A percentile compares a stretch with the other conserved stretches of the same genome.
These are phyloP conservation scores for Brachystomella parvula DNA, from an alignment of 1,140 invertebrate genomes.

Conservation along the genomic window DNA sequence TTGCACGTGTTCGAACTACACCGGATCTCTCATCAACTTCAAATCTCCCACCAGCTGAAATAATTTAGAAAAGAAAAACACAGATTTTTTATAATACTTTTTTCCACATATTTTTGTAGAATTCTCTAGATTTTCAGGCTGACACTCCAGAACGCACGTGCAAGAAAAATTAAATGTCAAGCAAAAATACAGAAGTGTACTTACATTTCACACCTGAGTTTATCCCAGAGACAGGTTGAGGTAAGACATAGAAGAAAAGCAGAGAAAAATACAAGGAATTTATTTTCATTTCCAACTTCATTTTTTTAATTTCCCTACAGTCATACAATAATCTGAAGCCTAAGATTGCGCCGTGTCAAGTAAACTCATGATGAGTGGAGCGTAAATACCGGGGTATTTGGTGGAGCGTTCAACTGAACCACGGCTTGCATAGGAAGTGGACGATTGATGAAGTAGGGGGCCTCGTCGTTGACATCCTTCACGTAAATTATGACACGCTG, in stretches of 20 bases:
- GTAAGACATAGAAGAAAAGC: constrained; percentile 13
- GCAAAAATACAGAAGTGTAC: background rate
- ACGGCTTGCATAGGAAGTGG: constrained; percentile 93
- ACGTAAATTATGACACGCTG: constrained; percentile 90
- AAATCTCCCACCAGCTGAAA: constrained; percentile 61
- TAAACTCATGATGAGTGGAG: constrained; percentile 50
- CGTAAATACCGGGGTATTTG: constrained; percentile 91
- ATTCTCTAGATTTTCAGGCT: background rate
- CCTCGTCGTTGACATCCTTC: constrained; percentile 91
- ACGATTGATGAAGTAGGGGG: constrained; percentile 89
- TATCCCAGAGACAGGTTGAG: background rate
- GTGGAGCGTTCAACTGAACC: constrained; percentile 85
- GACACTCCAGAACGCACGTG: no score
- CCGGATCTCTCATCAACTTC: constrained; percentile 87
- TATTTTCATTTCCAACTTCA: background rate
- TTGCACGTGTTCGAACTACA: constrained; percentile 82
- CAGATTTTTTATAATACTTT: constrained; percentile 10
- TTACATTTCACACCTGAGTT: constrained; percentile 7
- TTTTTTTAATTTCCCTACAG: no score
- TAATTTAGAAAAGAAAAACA: constrained; percentile 24
- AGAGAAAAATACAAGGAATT: background rate
- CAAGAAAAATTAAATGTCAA: no score
- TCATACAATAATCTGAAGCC: background rate
- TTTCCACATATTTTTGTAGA: constrained; percentile 2
- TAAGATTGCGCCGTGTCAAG: background rate